Percentiles rank a stretch among this genome's conserved stretches.
phyloP scores from a whole-genome alignment of 2,888 invertebrate species.

The Dicranocentrus wangi region DNA sequence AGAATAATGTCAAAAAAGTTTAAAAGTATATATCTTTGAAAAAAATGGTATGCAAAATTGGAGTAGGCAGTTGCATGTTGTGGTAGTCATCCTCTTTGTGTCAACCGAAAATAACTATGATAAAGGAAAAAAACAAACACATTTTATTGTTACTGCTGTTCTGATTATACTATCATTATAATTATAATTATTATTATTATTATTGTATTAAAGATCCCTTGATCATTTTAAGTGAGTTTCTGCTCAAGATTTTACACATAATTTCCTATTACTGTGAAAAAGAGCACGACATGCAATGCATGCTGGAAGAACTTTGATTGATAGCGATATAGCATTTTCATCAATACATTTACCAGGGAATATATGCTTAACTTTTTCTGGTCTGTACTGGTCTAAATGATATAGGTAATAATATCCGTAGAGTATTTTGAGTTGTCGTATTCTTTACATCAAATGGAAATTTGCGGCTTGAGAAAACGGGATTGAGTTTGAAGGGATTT shows the following conservation, averaged over 20 bases:
- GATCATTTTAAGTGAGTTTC: slow-evolving; percentile 23
- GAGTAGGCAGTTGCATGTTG: slow-evolving; percentile 24
- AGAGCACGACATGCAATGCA: too few species aligned
- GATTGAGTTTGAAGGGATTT: too few species aligned
- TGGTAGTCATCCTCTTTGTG: slow-evolving; percentile 29
- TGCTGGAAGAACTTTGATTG: too few species aligned
- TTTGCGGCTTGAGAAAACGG: too few species aligned
- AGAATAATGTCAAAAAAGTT: neutral
- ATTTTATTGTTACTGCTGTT: slow-evolving; percentile 34
- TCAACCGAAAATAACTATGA: slow-evolving; percentile 8
- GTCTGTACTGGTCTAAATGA: too few species aligned
- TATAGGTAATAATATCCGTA: too few species aligned
- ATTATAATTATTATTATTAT: slow-evolving; percentile 28
- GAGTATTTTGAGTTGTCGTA: too few species aligned
- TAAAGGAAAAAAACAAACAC: slow-evolving; percentile 17
- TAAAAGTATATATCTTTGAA: slow-evolving; percentile 4
- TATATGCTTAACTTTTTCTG: too few species aligned
- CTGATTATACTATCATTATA: slow-evolving; percentile 23
- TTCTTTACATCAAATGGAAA: too few species aligned
- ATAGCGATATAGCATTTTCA: too few species aligned
- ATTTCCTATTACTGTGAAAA: too few species aligned
- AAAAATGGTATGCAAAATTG: neutral
- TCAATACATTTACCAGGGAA: too few species aligned
- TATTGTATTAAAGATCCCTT: slow-evolving; percentile 35
- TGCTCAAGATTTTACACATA: slow-evolving; percentile 1